Percentiles rank a stretch among this genome's conserved stretches.
Evolutionary conservation across 2,888 invertebrate species (phyloP).

Genomic region (Frankliniella fusca): DNA sequence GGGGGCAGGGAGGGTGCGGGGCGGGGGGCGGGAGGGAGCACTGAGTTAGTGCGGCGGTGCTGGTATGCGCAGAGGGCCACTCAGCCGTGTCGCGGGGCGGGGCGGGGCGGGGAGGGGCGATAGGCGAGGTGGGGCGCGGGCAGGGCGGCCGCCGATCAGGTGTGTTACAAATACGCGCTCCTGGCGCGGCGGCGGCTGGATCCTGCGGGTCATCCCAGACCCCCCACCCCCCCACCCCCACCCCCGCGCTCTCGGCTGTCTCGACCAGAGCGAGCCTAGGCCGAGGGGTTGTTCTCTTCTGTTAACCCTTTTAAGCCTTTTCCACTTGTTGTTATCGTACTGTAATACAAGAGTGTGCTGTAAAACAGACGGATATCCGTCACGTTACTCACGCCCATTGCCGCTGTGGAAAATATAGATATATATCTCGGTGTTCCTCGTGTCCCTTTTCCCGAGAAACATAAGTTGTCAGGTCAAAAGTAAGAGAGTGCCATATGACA

Average conservation of each 20-base stretch:
- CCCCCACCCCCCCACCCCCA: no score
- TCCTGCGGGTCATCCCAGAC: no score
- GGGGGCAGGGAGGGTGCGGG: background rate
- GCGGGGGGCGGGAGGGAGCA: background rate
- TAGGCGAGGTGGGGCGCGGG: background rate
- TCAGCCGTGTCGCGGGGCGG: no score
- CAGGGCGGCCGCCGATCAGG: background rate
- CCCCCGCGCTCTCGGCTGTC: no score
- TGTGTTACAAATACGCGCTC: background rate
- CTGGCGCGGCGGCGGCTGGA: background rate
- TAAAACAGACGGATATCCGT: no score
- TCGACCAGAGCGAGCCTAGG: no score
- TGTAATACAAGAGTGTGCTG: no score
- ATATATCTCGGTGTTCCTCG: conserved; percentile 57
- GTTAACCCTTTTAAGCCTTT: no score
- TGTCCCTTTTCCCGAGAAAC: conserved; percentile 71
- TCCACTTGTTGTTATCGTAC: no score
- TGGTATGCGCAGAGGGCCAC: no score
- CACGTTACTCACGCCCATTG: conserved; percentile 33
- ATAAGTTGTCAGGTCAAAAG: conserved; percentile 75
- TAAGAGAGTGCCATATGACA: conserved; percentile 68
- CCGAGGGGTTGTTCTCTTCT: no score
- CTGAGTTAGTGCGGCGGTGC: no score
- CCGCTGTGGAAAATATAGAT: conserved; percentile 14
- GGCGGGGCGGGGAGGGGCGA: background rate